Conservation (phyloP, 2,888 invertebrate genomes). For the Barypeithes pellucidus region DNA sequence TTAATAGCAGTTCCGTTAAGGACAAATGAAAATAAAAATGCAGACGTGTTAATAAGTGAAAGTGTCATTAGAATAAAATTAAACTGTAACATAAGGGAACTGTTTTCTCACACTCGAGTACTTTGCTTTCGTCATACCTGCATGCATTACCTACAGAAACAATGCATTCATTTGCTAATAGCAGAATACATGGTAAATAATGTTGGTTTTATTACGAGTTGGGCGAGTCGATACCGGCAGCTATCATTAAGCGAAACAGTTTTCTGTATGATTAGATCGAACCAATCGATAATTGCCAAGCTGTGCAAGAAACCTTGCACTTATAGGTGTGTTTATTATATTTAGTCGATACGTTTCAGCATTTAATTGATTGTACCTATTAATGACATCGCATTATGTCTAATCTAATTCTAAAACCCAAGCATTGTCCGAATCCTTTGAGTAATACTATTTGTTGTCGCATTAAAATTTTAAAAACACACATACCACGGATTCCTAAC, state of each 20-base stretch:
- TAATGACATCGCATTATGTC: too few relatives aligned
- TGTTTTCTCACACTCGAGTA: constrained; percentile 31
- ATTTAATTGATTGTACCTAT: too few relatives aligned
- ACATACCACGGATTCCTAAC: too few relatives aligned
- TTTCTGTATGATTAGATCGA: neutral
- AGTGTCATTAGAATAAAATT: constrained; percentile 48
- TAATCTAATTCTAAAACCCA: too few relatives aligned
- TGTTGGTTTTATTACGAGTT: neutral
- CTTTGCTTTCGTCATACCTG: constrained; percentile 16
- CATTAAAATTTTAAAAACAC: too few relatives aligned
- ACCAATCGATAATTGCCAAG: too few relatives aligned
- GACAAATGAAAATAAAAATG: constrained; percentile 38
- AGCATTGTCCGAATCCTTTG: too few relatives aligned
- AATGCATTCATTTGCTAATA: constrained; percentile 15
- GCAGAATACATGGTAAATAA: constrained; percentile 4
- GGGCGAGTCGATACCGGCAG: neutral
- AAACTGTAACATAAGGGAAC: constrained; percentile 26
- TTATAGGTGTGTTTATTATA: too few relatives aligned
- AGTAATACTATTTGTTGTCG: too few relatives aligned
- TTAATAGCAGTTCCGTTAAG: constrained; percentile 46
- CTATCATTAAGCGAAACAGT: neutral
- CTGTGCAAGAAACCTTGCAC: too few relatives aligned
- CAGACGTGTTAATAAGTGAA: constrained; percentile 54
- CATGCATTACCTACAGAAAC: constrained; percentile 30
- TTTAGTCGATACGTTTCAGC: too few relatives aligned